phyloP scores from a whole-genome alignment of 2,797 vertebrate genomes.

The Buphagus erythrorhynchus region DNA sequence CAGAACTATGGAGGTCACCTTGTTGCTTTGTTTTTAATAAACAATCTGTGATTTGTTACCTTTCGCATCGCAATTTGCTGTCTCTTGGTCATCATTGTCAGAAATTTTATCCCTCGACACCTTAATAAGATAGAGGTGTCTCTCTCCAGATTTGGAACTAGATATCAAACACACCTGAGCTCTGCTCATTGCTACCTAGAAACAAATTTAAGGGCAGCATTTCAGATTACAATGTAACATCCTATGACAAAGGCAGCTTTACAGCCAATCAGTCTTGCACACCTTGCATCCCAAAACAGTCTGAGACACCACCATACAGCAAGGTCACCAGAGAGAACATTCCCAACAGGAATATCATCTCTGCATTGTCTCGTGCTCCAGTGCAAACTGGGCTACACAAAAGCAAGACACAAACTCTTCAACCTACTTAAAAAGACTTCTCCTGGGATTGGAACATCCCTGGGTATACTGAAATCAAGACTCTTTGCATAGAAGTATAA shows the following conservation, averaged over 20 bases:
- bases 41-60: conserved; percentile 73
- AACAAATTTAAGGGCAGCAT: conserved; percentile 35
- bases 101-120: conserved; percentile 83
- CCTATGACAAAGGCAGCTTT: neutral
- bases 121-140: conserved; percentile 89
- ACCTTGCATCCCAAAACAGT: fast-evolving
- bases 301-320: neutral
- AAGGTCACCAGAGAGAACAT: neutral
- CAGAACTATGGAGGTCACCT: neutral
- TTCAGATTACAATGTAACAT: conserved; percentile 4
- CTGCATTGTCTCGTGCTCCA: neutral
- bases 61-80: conserved; percentile 90
- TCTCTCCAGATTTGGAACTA: conserved; percentile 83
- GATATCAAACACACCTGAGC: conserved; percentile 92
- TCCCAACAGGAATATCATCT: neutral
- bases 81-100: conserved; percentile 90
- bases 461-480: neutral
- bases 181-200: conserved; percentile 95
- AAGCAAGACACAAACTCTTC: neutral
- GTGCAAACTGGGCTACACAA: neutral
- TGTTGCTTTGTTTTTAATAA: neutral
- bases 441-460: neutral
- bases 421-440: neutral
- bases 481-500: neutral
- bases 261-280: neutral